Conservation (phyloP, 2,888 invertebrate genomes). For the Leuctra nigra region DNA sequence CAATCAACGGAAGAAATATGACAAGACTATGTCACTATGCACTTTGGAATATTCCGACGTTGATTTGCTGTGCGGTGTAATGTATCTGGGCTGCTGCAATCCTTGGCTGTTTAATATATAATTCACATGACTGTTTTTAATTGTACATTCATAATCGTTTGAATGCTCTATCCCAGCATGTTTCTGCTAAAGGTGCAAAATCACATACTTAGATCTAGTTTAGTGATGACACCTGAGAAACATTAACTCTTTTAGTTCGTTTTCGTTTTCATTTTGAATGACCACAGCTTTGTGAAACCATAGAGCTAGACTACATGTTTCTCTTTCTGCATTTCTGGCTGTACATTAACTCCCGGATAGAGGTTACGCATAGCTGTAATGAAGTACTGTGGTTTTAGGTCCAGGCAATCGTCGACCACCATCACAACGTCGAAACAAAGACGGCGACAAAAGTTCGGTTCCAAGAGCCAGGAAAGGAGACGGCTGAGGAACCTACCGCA, state of each 20-base stretch:
- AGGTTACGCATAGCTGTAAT: too few relatives aligned
- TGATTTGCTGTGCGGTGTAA: too few relatives aligned
- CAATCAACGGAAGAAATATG: too few relatives aligned
- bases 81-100: neutral
- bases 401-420: conserved; percentile 89
- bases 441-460: conserved; percentile 80
- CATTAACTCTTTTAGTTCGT: too few relatives aligned
- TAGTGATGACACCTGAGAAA: neutral
- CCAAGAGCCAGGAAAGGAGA: conserved; percentile 58
- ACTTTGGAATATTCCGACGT: too few relatives aligned
- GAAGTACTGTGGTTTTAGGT: conserved; percentile 56
- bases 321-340: too few relatives aligned
- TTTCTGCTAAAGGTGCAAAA: neutral
- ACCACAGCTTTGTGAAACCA: too few relatives aligned
- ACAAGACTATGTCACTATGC: too few relatives aligned
- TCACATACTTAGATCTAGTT: neutral
- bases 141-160: neutral
- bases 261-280: too few relatives aligned
- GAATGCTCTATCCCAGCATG: neutral
- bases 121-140: neutral
- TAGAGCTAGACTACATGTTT: too few relatives aligned
- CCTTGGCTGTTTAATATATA: neutral
- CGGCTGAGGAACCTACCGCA: conserved; percentile 25
- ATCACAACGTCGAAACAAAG: conserved; percentile 66
- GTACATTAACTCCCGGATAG: too few relatives aligned